phyloP scores from a whole-genome alignment of 2,797 vertebrate genomes.

The Streptopelia turtur region DNA sequence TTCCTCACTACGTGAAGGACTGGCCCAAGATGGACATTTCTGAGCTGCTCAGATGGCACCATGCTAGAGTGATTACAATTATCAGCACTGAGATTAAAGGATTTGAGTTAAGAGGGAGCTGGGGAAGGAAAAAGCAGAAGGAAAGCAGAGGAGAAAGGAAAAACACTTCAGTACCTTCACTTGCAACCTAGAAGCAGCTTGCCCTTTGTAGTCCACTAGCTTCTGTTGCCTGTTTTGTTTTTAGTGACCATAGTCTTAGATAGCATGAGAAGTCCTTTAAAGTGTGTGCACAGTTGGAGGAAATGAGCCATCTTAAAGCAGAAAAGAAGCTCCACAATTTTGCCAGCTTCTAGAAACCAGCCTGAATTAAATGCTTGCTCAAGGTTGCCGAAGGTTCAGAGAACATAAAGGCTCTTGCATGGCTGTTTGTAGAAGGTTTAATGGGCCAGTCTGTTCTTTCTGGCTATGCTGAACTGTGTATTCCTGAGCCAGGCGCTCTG shows the following conservation, averaged over 20 bases:
- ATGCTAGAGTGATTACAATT: neutral
- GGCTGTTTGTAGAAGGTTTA: neutral
- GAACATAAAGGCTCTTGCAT: neutral
- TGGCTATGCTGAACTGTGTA: neutral
- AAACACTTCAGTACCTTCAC: neutral
- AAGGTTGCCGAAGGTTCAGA: neutral
- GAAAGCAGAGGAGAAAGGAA: neutral
- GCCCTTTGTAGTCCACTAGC: neutral
- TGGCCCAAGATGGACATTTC: neutral
- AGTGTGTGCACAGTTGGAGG: neutral
- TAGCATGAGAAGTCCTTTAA: neutral
- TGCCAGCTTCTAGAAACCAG: neutral
- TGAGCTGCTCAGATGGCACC: neutral
- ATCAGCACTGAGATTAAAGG: constrained; percentile 41
- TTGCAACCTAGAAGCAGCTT: neutral
- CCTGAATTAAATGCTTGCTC: neutral
- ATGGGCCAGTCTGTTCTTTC: constrained; percentile 28
- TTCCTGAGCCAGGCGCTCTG: neutral
- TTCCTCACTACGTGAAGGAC: neutral
- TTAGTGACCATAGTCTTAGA: neutral
- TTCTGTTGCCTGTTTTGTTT: neutral
- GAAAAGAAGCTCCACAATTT: neutral
- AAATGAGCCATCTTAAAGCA: neutral
- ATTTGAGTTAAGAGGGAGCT: neutral
- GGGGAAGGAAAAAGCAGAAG: neutral